Evolutionary conservation across 2,113 vertebrate species (phyloP), one percentile per base, ranked within the genome.

Genomic region (Calonectris borealis): DNA sequence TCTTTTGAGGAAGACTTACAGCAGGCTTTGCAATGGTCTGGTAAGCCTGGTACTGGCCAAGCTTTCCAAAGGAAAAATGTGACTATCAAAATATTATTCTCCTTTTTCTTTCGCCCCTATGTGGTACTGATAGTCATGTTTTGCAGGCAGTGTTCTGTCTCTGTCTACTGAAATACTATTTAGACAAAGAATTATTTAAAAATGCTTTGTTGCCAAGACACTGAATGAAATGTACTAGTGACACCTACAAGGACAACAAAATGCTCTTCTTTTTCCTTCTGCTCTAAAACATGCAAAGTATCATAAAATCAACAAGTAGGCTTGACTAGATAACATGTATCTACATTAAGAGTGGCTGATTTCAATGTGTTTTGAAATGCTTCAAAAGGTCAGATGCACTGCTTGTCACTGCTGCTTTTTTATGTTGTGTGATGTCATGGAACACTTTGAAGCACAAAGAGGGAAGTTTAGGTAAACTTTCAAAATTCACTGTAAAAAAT

Each of bases 401-500:
- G 26, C 81, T 86, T 54, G 42, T 65, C 54, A 36, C 51, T 91
- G 83, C 52, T 94, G 78, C 38, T 93, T n/a, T 84, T 85, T 34
- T 68, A 82, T 83, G 69, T 69, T 90, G 34, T 52, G n/a, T 79
- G 85, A 93, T 66, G 64, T 40, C 54, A 70, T 57, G 62, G 72
- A 86, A 95, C 48, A 52, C 70, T 68, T 55, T 16, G 77, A 96
- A 96, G 71, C 79, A 70, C 69, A 34, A 90, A 92, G 61, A 82
- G 61, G 61, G 40, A 86, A 77, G 40, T 89, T 82, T 38, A 92
- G 10, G 5, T 86, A 79, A 94, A 88, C 40, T 86, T 96, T 90
- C 51, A 91, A 93, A 96, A 95, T 81, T 83, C 52, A 42, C 46
- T 68, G 64, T 96, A 92, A 86, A 92, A 87, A 88, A 76, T 16